These are phyloP conservation scores for Micromys minutus DNA, from an alignment of 2,113 vertebrate genomes.

Conservation along the genomic window DNA sequence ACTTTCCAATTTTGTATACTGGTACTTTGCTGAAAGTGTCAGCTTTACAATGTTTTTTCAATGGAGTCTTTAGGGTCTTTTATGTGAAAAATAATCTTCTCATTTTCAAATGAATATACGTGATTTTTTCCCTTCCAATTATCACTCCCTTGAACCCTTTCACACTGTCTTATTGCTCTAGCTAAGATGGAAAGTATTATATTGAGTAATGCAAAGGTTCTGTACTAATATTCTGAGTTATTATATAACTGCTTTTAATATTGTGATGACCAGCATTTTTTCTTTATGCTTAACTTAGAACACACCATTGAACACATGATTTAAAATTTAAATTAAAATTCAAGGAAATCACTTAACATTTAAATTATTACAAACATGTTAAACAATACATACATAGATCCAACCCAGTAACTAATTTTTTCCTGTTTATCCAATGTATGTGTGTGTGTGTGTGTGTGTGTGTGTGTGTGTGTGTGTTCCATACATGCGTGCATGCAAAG, in stretches of 20 bases:
- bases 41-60: background rate
- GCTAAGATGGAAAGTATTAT: background rate
- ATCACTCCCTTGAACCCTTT: background rate
- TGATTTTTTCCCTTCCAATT: background rate
- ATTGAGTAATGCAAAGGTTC: background rate
- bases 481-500: too few relatives aligned
- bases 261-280: background rate
- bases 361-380: background rate
- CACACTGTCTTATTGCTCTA: background rate
- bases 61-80: background rate
- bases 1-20: background rate
- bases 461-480: too few relatives aligned
- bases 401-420: background rate
- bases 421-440: background rate
- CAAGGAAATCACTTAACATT: conserved; percentile 12
- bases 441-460: background rate
- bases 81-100: background rate
- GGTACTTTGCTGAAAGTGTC: background rate
- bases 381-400: background rate
- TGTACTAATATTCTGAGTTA: background rate
- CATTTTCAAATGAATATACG: background rate
- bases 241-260: background rate
- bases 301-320: background rate
- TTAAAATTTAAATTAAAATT: conserved; percentile 20
- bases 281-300: conserved; percentile 40